Base-by-base conservation (phyloP, 2,113 vertebrate species). In the Picathartes gymnocephalus region DNA sequence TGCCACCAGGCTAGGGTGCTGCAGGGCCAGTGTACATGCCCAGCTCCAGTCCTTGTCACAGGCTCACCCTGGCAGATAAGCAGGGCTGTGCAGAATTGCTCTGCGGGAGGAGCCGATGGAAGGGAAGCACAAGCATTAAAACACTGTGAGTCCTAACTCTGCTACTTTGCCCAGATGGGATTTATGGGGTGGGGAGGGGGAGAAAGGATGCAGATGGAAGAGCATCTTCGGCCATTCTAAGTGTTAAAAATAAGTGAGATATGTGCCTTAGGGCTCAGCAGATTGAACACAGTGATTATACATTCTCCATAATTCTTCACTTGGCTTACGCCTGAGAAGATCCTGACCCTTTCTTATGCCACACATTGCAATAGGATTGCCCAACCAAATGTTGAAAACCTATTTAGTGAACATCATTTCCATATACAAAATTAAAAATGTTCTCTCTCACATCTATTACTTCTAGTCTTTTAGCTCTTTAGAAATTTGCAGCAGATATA, bases 181-280 rank as follows among this genome's bases (percentile, higher is more conserved):
- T 94, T 94, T 88, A 40, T 22, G 25, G 60, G 85, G 25, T 66
- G 56, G 82, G 85, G 94, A 94, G 90, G 82, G 88, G 81, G 82
- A 93, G 83, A 92, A 89, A 50, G 15, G 51, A 86, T 96, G 68
- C 96, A 96, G 96, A 97, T 95, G 96, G 96, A 93, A 68, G 88
- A 95, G 68, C 86, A 94, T 95, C 94, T 95, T 90, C 2, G 72
- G 65, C 93, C 92, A 88, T 78, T 90, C 66, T 68, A 94, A 92
- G 95, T 95, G 95, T 86, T 96, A 90, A 95, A 94, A 95, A 94
- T 88, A 94, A 95, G 93, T 96, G 95, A 90, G 94, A 96, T 78
- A 84, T 88, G 33, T 62, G 96, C 96, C 93, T 88, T 88, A 95
- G 94, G 96, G 92, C 95, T 93, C 48, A 3, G 90, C 96, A 96